Evolutionary conservation across 2,888 invertebrate species (phyloP), one percentile per base, ranked within the genome.

Genomic region (Microctonus aethiopoides): DNA sequence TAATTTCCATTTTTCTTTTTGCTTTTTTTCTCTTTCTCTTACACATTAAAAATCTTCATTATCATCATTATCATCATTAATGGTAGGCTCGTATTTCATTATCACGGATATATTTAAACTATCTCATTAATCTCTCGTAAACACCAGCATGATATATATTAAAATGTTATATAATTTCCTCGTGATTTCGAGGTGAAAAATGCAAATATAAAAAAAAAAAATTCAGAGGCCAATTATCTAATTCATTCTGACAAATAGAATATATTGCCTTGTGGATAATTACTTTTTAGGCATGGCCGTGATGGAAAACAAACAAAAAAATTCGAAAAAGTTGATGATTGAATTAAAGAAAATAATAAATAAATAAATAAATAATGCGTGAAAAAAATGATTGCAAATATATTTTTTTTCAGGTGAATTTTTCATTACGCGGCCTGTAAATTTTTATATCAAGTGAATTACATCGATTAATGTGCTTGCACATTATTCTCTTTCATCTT

Each of bases 291-390:
- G 46, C 46, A 46, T 46, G 16, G 46, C 46, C 46, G n/a, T 13
- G n/a, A 0, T 1, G n/a, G 5, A n/a, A 46, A 46, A 36, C 4
- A n/a, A n/a, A n/a, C n/a, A n/a, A 39, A 60, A n/a, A 34, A 16
- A 16, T 6, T 20, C 22, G 0, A 36, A 20, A 32, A 32, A 39
- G 36, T 36, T 22, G 39, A 26, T 16, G 16, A 24, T 36, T 56
- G 22, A 67, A 59, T 32, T 52, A 29, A 61, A 66, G 56, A 26
- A 36, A 56, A 57, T 51, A 22, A 20, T 41, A 54, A 56, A 71
- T 51, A 64, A 56, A 59, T 69, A 36, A 24, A 62, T 70, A 67
- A 66, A 26, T 36, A 51, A 13, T 61, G 54, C 61, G 51, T 34
- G 64, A 64, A 67, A 59, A 65, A 71, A 59, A 51, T 59, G 22